Conservation (phyloP, 2,888 invertebrate species). For the Drosophila fungiperda region DNA sequence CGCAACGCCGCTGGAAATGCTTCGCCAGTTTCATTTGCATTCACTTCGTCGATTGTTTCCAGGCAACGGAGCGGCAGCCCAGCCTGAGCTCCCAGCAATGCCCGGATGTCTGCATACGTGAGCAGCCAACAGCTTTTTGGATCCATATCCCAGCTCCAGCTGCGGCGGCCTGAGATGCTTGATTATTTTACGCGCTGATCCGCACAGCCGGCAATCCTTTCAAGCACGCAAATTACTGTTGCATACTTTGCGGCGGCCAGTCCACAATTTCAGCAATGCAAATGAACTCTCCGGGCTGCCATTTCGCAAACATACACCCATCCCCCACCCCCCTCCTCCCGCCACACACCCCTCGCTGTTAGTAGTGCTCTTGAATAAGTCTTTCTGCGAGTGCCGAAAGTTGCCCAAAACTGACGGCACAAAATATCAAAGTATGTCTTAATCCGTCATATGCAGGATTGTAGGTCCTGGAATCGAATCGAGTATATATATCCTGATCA, state of each 20-base stretch:
- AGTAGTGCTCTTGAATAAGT: neutral
- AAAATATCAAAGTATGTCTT: neutral
- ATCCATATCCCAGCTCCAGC: neutral
- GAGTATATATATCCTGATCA: neutral
- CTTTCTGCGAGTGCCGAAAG: neutral
- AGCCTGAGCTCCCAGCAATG: constrained; percentile 17
- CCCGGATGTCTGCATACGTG: constrained; percentile 37
- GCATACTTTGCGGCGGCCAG: constrained; percentile 45
- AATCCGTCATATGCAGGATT: neutral
- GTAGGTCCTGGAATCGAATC: neutral
- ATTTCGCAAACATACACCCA: neutral
- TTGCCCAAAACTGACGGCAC: neutral
- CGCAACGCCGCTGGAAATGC: constrained; percentile 46
- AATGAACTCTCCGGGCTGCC: neutral
- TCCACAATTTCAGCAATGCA: constrained; percentile 14
- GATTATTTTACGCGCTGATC: constrained; percentile 80
- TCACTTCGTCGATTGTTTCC: constrained; percentile 54
- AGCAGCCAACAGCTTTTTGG: constrained; percentile 20
- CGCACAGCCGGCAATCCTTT: constrained; percentile 65
- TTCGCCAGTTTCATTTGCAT: constrained; percentile 66
- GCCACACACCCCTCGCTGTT: neutral
- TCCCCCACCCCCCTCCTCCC: neutral
- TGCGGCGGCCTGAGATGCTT: constrained; percentile 38
- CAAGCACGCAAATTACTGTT: constrained; percentile 28
- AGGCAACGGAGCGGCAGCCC: constrained; percentile 58